Evolutionary conservation across 2,113 vertebrate species (phyloP).

Genomic region (Spilogale gracilis): DNA sequence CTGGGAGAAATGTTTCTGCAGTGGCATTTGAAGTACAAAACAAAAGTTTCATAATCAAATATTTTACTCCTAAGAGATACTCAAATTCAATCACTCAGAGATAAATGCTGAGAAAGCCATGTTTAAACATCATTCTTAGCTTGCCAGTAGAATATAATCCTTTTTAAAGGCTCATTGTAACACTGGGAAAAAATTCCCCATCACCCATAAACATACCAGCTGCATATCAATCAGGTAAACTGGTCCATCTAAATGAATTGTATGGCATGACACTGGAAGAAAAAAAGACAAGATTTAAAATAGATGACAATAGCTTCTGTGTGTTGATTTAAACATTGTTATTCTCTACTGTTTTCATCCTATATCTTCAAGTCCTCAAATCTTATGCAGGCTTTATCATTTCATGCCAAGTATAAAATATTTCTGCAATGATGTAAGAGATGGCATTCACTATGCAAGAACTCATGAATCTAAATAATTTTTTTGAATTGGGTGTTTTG

Average conservation of each 20-base stretch:
- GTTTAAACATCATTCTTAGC: slow-evolving; percentile 87
- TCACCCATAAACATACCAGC: slow-evolving; percentile 79
- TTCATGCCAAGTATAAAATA: not conserved
- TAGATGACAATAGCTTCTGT: not conserved
- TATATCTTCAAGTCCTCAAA: not conserved
- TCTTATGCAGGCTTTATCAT: not conserved
- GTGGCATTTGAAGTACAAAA: slow-evolving; percentile 74
- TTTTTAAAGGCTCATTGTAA: slow-evolving; percentile 83
- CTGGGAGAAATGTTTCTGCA: slow-evolving; percentile 64
- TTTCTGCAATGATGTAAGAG: not conserved
- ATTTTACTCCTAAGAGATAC: slow-evolving; percentile 84
- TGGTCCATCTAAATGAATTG: slow-evolving; percentile 83
- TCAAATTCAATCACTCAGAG: slow-evolving; percentile 83
- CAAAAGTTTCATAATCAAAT: slow-evolving; percentile 84
- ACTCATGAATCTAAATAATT: not conserved
- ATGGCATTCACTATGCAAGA: not conserved
- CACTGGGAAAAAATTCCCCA: slow-evolving; percentile 80
- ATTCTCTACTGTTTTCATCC: not conserved
- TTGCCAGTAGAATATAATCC: slow-evolving; percentile 82
- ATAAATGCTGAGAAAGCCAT: slow-evolving; percentile 83
- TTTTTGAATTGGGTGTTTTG: not conserved
- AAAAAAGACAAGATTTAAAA: slow-evolving; percentile 73
- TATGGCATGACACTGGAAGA: not conserved
- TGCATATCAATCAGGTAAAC: slow-evolving; percentile 82
- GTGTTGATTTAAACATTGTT: not conserved